Conservation (phyloP, 2,888 invertebrate species). For the Sisyra nigra region DNA sequence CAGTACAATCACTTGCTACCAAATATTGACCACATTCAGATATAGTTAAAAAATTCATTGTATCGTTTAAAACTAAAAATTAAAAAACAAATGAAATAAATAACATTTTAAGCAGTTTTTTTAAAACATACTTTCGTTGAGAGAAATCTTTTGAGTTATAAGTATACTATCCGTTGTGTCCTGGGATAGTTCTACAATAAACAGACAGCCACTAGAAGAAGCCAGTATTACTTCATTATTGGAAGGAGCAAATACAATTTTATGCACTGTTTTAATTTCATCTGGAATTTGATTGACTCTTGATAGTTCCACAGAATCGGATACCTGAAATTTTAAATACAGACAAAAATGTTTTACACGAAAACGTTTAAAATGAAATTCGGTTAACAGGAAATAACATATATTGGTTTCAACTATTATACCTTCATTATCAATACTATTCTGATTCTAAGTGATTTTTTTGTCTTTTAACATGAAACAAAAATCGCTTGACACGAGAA, state of each 20-base stretch:
- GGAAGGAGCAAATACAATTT: slow-evolving; percentile 27
- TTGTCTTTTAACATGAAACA: too few relatives aligned
- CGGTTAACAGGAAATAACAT: too few relatives aligned
- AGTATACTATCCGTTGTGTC: slow-evolving; percentile 16
- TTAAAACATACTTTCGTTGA: slow-evolving; percentile 18
- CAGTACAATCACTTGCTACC: slow-evolving; percentile 46
- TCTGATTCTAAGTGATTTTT: too few relatives aligned
- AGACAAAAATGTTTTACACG: not conserved
- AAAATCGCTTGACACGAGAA: too few relatives aligned
- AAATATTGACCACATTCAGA: slow-evolving; percentile 43
- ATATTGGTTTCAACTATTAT: too few relatives aligned
- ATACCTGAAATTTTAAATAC: slow-evolving; percentile 14
- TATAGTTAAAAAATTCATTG: slow-evolving; percentile 32
- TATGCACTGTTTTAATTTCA: slow-evolving; percentile 23
- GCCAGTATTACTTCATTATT: slow-evolving; percentile 27
- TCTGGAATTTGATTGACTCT: slow-evolving; percentile 24
- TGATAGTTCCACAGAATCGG: slow-evolving; percentile 19
- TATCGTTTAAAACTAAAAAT: slow-evolving; percentile 36
- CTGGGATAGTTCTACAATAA: slow-evolving; percentile 25
- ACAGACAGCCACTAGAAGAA: slow-evolving; percentile 24
- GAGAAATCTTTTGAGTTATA: slow-evolving; percentile 25
- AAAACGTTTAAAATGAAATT: too few relatives aligned
- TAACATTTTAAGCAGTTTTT: slow-evolving; percentile 3
- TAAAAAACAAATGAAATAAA: not conserved
- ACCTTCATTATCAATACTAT: too few relatives aligned